phyloP scores from a whole-genome alignment of 2,113 vertebrate species.

The Catharus minimus region DNA sequence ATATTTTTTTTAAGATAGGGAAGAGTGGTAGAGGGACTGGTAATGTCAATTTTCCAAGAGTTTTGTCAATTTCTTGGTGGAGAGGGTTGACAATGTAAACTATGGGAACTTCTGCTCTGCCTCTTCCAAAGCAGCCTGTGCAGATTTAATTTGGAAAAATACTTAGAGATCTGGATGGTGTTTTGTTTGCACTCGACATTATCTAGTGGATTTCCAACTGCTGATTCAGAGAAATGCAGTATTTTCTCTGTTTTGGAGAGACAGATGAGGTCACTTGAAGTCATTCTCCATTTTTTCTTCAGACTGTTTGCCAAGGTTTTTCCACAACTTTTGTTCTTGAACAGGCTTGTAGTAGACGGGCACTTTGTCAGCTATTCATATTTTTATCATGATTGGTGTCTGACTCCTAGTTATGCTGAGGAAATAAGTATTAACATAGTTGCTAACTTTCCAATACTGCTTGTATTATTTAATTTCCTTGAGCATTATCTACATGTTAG shows the following conservation, averaged over 20 bases:
- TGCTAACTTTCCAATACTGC: not conserved
- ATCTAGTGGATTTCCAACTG: not conserved
- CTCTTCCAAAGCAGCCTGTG: not conserved
- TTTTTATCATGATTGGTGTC: not conserved
- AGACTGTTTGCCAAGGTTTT: not conserved
- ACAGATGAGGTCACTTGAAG: not conserved
- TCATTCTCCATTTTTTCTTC: not conserved
- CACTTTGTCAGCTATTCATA: not conserved
- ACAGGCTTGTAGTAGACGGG: not conserved
- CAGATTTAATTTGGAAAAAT: not conserved
- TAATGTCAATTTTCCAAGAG: not conserved
- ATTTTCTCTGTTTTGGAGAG: not conserved
- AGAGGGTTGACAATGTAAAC: not conserved
- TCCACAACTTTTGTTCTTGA: not conserved
- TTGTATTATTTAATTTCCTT: not conserved
- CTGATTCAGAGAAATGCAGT: not conserved
- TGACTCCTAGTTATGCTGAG: not conserved
- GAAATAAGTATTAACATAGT: not conserved
- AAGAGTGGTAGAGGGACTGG: not conserved
- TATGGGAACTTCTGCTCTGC: not conserved
- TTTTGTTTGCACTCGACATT: not conserved
- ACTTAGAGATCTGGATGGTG: not conserved
- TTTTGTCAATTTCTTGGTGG: not conserved
- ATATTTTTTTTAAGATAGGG: not conserved
- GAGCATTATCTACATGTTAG: not conserved